These are phyloP conservation scores for Catamblyrhynchus diadema DNA, from an alignment of 2,797 vertebrate species.

Conservation along the genomic window DNA sequence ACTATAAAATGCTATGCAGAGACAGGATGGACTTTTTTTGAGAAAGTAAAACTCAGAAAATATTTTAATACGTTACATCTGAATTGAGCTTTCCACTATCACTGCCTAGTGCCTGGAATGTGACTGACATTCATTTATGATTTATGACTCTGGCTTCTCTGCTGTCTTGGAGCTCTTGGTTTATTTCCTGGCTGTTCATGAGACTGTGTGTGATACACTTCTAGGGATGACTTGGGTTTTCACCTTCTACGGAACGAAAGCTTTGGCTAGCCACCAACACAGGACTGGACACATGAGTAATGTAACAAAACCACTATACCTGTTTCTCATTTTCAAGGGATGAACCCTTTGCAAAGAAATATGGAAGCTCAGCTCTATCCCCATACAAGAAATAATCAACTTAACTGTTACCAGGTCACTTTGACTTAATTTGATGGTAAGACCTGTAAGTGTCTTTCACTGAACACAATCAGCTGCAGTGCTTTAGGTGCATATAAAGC, in stretches of 20 bases:
- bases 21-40: neutral
- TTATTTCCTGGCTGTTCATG: neutral
- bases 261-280: neutral
- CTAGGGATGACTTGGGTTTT: neutral
- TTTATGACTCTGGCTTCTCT: neutral
- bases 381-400: neutral
- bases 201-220: neutral
- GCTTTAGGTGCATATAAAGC: neutral
- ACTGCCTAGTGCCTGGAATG: neutral
- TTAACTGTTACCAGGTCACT: neutral
- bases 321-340: neutral
- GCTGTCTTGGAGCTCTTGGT: neutral
- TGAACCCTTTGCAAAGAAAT: neutral
- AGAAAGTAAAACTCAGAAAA: neutral
- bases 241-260: neutral
- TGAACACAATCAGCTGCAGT: neutral
- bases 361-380: neutral
- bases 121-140: neutral
- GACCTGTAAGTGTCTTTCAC: neutral
- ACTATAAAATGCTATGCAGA: neutral
- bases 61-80: neutral
- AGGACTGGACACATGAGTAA: neutral
- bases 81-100: neutral
- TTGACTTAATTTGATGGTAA: neutral
- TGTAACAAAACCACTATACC: neutral